phyloP scores from a whole-genome alignment of 2,888 invertebrate species.

The Catocala sponsa region DNA sequence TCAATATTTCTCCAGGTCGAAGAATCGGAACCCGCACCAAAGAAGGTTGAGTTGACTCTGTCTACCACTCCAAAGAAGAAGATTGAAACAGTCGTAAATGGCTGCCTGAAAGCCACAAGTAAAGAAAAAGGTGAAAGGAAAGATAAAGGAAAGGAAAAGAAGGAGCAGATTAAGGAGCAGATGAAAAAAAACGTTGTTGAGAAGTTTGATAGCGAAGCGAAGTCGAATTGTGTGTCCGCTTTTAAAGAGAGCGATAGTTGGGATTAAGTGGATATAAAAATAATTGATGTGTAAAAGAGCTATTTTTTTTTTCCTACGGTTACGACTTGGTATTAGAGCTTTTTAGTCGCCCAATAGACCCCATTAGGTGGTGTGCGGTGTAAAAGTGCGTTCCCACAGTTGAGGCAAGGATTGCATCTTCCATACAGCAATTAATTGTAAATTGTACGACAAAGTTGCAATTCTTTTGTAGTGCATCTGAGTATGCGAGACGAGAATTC shows the following conservation, averaged over 20 bases:
- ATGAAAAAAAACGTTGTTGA: slow-evolving; percentile 53
- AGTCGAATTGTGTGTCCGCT: slow-evolving; percentile 67
- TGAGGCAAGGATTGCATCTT: too few species aligned
- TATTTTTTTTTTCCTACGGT: slow-evolving; percentile 27
- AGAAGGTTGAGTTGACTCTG: slow-evolving; percentile 60
- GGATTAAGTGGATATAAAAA: slow-evolving; percentile 65
- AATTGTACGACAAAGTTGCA: too few species aligned
- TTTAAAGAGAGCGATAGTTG: slow-evolving; percentile 82
- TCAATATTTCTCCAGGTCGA: slow-evolving; percentile 60
- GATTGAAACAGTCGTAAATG: slow-evolving; percentile 55
- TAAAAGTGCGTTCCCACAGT: too few species aligned
- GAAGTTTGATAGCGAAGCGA: slow-evolving; percentile 63
- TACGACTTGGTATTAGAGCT: too few species aligned
- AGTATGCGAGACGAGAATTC: too few species aligned
- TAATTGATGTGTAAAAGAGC: slow-evolving; percentile 30
- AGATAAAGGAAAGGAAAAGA: slow-evolving; percentile 30
- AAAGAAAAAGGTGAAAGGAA: slow-evolving; percentile 22
- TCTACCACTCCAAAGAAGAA: slow-evolving; percentile 45
- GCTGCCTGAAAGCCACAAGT: slow-evolving; percentile 53
- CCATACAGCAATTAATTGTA: too few species aligned
- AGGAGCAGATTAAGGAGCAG: slow-evolving; percentile 42
- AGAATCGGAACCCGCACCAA: slow-evolving; percentile 67
- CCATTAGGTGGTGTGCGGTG: too few species aligned
- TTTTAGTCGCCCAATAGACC: too few species aligned
- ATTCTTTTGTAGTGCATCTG: too few species aligned